Evolutionary conservation across 2,113 vertebrate species (phyloP), one percentile per base, ranked within the genome.

Genomic region (Austrofundulus limnaeus): DNA sequence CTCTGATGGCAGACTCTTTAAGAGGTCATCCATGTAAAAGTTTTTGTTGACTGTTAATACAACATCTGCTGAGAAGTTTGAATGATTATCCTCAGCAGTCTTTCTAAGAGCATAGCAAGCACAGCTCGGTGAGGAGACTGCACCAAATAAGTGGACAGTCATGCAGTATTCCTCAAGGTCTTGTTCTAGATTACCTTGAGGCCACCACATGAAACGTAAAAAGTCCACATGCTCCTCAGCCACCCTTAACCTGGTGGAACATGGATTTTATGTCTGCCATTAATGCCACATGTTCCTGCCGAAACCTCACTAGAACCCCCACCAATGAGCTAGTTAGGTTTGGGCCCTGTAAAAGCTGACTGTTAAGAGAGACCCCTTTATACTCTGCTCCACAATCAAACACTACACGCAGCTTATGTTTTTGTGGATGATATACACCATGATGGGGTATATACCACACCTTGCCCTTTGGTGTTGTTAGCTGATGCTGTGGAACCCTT

Each of bases 321-420:
- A 38, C 5, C 0, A 68, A 52, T 11, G 25, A 39, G 19, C 55
- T 64, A 15, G 46, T 70, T 13, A 70, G 15, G 23, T 70, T 41
- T 11, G 61, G 61, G 4, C 61, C 49, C 37, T 66, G 53, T 14
- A 77, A 50, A 0, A 72, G 25, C 20, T 72, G 46, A 13, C 24
- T 6, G 57, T 78, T 80, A 2, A 77, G 1, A 0, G 37, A 42
- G 12, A 13, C 42, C 1, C 45, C 17, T 28, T 57, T 25, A 0
- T 20, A 50, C 1, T 1, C 8, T 16, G 53, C 21, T 11, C 3
- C 25, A 28, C 25, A 28, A 28, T 28, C 25, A 28, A 28, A 28
- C 3, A 28, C 25, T 7, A 28, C 45, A 31, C 34, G 12, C 34
- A 0, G 23, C 16, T 43, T 43, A 9, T 10, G 7, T 38, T 9